Conservation (phyloP, 2,113 vertebrate species). For the Rhinichthys klamathensis region DNA sequence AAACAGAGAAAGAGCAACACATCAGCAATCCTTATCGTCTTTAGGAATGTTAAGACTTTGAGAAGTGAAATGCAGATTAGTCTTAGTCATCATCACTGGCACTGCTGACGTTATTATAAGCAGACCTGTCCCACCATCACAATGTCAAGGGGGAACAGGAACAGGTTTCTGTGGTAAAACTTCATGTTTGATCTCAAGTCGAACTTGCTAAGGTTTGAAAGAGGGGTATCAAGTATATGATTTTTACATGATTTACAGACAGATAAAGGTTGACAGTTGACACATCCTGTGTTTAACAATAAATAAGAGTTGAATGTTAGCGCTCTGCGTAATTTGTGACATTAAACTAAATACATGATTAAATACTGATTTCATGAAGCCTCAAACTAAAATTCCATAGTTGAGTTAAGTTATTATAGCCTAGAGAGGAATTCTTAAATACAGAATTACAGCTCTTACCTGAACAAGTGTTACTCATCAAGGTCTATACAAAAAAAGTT, state of each 20-base stretch:
- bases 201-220: not conserved
- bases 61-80: not conserved
- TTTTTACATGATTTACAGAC: not conserved
- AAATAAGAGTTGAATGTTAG: not conserved
- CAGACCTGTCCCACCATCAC: not conserved
- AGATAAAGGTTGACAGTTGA: not conserved
- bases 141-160: conserved; percentile 26
- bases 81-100: no score
- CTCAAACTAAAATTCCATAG: not conserved
- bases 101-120: no score
- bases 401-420: not conserved
- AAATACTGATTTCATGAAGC: not conserved
- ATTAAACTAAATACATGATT: not conserved
- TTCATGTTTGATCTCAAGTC: conserved; percentile 30
- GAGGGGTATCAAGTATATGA: not conserved
- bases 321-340: not conserved
- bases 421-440: not conserved
- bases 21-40: not conserved
- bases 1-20: not conserved
- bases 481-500: not conserved
- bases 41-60: conserved; percentile 12
- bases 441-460: not conserved
- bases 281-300: not conserved
- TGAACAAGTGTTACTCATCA: not conserved
- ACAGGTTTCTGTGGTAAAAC: conserved; percentile 45